Evolutionary conservation across 2,113 vertebrate genomes (phyloP).

Genomic region (Entomyzon cyanotis): DNA sequence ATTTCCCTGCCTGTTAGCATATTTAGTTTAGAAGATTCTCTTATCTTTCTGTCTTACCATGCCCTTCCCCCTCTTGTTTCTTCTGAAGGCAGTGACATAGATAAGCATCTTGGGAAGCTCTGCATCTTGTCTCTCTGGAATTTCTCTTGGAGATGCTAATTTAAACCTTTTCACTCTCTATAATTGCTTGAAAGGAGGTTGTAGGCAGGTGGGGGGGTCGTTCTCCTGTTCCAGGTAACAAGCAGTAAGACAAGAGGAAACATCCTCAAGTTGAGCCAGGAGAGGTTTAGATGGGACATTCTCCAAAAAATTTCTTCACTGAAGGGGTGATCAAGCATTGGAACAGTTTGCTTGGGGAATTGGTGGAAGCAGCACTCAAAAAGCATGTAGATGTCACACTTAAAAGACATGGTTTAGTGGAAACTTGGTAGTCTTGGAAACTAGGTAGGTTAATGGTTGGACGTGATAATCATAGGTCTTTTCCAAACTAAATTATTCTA

Average conservation of each 20-base stretch:
- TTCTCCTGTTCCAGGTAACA: neutral
- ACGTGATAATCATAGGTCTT: neutral
- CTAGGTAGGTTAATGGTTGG: neutral
- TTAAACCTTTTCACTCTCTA: neutral
- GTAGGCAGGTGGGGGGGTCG: fast-evolving
- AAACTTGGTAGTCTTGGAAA: neutral
- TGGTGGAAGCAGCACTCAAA: neutral
- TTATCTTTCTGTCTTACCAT: neutral
- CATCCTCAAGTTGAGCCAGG: neutral
- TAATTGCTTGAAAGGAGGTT: neutral
- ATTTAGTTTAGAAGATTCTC: neutral
- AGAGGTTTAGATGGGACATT: neutral
- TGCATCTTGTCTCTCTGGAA: neutral
- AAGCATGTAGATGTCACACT: fast-evolving
- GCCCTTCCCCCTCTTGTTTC: neutral
- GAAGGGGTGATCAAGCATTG: neutral
- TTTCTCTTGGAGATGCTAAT: conserved; percentile 45
- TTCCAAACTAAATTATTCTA: neutral
- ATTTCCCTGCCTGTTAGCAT: neutral
- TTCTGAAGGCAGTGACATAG: neutral
- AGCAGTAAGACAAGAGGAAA: neutral
- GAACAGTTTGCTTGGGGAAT: neutral
- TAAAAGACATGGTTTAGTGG: neutral
- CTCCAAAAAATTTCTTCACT: neutral
- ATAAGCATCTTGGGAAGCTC: conserved; percentile 21